A percentile compares a stretch with the other conserved stretches of the same genome.
These are phyloP conservation scores for Idaea dimidiata DNA, from an alignment of 2,888 invertebrate genomes.

Conservation along the genomic window DNA sequence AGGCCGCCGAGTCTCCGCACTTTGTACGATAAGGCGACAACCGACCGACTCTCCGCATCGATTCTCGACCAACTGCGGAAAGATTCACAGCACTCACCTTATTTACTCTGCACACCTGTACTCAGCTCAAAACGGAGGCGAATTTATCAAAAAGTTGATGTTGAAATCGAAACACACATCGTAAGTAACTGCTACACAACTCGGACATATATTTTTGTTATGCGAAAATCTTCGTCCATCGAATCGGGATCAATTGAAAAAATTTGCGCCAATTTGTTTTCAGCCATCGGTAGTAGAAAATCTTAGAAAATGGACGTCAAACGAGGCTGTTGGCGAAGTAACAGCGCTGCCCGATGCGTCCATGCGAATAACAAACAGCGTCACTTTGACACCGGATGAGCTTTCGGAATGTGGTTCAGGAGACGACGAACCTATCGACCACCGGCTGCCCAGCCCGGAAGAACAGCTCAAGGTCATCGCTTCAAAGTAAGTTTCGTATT, in stretches of 20 bases:
- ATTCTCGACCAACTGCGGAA: conserved; percentile 83
- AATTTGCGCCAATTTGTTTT: conserved; percentile 16
- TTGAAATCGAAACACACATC: conserved; percentile 93
- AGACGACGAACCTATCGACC: conserved; percentile 88
- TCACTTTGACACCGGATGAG: conserved; percentile 73
- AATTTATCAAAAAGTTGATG: conserved; percentile 85
- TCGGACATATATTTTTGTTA: not conserved
- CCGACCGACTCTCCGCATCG: conserved; percentile 83
- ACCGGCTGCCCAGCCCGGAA: conserved; percentile 92
- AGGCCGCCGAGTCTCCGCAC: conserved; percentile 87
- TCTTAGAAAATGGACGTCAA: conserved; percentile 91
- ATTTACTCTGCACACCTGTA: conserved; percentile 91
- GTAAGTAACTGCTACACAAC: conserved; percentile 79
- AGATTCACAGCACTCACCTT: conserved; percentile 83
- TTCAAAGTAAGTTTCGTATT: conserved; percentile 81
- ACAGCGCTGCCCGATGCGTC: conserved; percentile 90
- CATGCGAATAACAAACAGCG: conserved; percentile 83
- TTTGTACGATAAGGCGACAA: conserved; percentile 89
- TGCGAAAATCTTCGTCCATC: not conserved
- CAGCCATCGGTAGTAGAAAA: conserved; percentile 91
- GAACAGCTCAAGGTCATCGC: conserved; percentile 92
- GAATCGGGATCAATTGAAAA: not conserved
- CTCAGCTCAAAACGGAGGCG: conserved; percentile 86
- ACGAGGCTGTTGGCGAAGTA: conserved; percentile 90
- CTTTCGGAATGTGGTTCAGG: conserved; percentile 80